Base-by-base conservation (phyloP, 2,888 invertebrate genomes). In the Dynastes tityus region DNA sequence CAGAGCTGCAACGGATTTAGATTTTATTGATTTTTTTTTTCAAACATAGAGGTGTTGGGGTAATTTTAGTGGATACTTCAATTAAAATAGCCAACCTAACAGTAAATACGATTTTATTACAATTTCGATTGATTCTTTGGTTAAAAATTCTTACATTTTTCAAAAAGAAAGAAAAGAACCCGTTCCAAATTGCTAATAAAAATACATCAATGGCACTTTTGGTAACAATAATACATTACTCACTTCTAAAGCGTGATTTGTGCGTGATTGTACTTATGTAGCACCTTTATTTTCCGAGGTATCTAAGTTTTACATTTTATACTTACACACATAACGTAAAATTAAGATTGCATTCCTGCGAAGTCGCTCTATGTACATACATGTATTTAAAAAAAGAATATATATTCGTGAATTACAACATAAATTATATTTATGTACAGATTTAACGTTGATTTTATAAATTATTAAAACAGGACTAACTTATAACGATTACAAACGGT, bases 201-300 rank as follows among this genome's bases (percentile, higher is more conserved):
- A 70, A 53, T 77, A 58, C 76, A 78, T 65, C 75, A 81, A 82
- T 82, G 82, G 82, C 82, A 82, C 82, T 80, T 81, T 79, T 63
- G 82, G 82, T 82, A 82, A 82, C 82, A 75, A 79, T 58, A 77
- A 58, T 68, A 77, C 67, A 49, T 67, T 67, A 32, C 45, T 63
- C 61, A 16, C 27, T 63, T 63, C 65, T 40, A 77, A 29, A 16
- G 13, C n/a, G 29, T 58, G 71, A 64, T 71, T 27, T 63, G 78
- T 79, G 76, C 73, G 45, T 63, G 67, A 45, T 58, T 61, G 11
- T 74, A 40, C 22, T 73, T 61, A 49, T 61, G 40, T 74, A 74
- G 73, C 73, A 74, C 73, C 73, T 74, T 74, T 61, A 49, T 58
- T 58, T 73, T 73, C 58, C 58, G 58, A 58, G 73, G 9, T 73